Evolutionary conservation across 2,888 invertebrate genomes (phyloP).

Genomic region (Scaptomyza parva): DNA sequence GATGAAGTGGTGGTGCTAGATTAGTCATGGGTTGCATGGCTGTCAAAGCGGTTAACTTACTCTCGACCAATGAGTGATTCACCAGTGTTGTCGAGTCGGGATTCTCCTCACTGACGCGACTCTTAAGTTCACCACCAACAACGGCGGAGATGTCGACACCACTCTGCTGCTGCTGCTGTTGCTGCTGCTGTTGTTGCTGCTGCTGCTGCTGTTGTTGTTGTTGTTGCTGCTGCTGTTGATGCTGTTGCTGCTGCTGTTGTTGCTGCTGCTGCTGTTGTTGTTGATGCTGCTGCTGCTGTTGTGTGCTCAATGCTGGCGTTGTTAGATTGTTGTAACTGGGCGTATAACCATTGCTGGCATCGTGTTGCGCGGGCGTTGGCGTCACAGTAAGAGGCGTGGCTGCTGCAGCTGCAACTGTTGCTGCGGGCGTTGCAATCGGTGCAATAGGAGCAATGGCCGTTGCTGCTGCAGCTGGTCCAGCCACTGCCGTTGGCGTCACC

Average conservation of each 20-base stretch:
- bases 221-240: conserved; percentile 18
- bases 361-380: conserved; percentile 67
- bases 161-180: conserved; percentile 33
- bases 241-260: conserved; percentile 37
- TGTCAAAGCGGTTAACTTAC: conserved; percentile 85
- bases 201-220: conserved; percentile 45
- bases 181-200: no score
- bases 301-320: conserved; percentile 50
- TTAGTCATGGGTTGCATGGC: conserved; percentile 85
- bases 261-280: conserved; percentile 33
- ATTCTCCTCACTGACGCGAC: conserved; percentile 87
- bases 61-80: conserved; percentile 85
- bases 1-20: conserved; percentile 76
- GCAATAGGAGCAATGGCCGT: conserved; percentile 30
- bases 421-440: conserved; percentile 29
- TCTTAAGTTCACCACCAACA: conserved; percentile 82
- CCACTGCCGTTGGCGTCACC: conserved; percentile 81
- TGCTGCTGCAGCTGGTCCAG: conserved; percentile 31
- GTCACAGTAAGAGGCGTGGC: conserved; percentile 32
- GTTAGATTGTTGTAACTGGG: conserved; percentile 79
- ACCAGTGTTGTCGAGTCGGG: conserved; percentile 90
- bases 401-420: conserved; percentile 41
- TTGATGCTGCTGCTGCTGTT: conserved; percentile 44
- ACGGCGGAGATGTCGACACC: conserved; percentile 32
- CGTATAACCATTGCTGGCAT: conserved; percentile 67